These are phyloP conservation scores for Sarcophaga bullata DNA, from an alignment of 1,140 invertebrate genomes.

Conservation along the genomic window DNA sequence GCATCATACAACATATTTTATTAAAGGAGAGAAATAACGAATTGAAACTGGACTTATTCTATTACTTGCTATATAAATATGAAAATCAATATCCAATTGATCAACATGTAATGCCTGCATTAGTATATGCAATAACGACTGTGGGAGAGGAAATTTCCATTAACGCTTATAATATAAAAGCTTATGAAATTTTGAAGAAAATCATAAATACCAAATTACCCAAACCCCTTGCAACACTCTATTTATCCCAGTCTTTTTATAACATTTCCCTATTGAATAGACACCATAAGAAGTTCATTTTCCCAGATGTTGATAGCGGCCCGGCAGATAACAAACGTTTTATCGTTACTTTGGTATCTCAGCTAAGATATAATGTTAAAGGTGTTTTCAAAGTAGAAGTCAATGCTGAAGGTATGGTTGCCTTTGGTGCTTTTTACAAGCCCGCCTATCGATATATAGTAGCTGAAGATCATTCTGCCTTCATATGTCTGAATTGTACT, in stretches of 20 bases:
- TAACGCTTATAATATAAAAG: too few species aligned
- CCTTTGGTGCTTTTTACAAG: background rate
- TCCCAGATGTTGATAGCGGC: background rate
- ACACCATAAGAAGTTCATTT: background rate
- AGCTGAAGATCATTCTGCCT: background rate
- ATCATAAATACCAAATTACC: background rate
- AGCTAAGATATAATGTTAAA: background rate
- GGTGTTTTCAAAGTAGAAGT: conserved; percentile 9
- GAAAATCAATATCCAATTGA: background rate
- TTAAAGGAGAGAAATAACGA: background rate
- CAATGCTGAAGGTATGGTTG: background rate
- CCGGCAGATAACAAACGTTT: background rate
- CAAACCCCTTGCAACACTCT: background rate
- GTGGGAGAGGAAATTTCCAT: background rate
- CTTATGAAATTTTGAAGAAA: background rate
- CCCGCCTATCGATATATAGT: background rate
- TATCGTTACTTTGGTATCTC: background rate
- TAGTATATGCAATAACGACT: background rate
- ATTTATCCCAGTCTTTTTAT: background rate
- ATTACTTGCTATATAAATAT: background rate
- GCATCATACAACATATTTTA: background rate
- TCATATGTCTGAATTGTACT: background rate
- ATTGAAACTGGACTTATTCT: background rate
- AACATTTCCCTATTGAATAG: background rate
- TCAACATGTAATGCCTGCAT: background rate